A percentile compares a stretch with the other conserved stretches of the same genome.
phyloP scores from a whole-genome alignment of 2,797 vertebrate genomes.

The Micromesistius poutassou region DNA sequence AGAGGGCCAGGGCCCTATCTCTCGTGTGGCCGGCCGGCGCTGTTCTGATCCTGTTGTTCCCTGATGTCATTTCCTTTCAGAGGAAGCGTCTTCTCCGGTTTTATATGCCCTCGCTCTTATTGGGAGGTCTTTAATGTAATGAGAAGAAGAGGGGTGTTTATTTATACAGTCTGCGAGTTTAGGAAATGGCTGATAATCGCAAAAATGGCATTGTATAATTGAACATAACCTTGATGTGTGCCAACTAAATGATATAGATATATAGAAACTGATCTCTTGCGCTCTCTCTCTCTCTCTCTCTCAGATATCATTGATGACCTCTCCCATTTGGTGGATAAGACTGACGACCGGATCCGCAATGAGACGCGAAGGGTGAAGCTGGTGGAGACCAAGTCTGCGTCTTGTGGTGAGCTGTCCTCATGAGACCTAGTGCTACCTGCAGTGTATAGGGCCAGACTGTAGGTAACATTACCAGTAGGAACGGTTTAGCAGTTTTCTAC shows the following conservation, averaged over 20 bases:
- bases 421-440: not conserved
- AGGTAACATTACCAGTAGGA: not conserved
- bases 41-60: constrained; percentile 41
- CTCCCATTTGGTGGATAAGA: constrained; percentile 88
- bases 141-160: not conserved
- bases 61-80: constrained; percentile 44
- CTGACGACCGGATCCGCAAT: constrained; percentile 81
- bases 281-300: constrained; percentile 8
- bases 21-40: constrained; percentile 26
- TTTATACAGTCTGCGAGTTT: not conserved
- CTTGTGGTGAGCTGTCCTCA: constrained; percentile 81
- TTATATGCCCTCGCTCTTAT: constrained; percentile 22
- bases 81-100: constrained; percentile 20
- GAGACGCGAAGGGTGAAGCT: constrained; percentile 85
- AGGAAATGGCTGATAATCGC: not conserved
- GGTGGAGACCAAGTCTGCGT: constrained; percentile 88
- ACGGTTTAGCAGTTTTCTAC: not conserved
- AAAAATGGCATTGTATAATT: not conserved
- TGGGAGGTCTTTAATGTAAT: constrained; percentile 30
- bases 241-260: not conserved
- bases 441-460: not conserved
- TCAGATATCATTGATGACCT: constrained; percentile 96
- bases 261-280: not conserved
- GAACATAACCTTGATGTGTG: not conserved
- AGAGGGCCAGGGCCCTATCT: constrained; percentile 41